Percentiles rank a stretch among this genome's conserved stretches.
Evolutionary conservation across 2,797 vertebrate species (phyloP).

Genomic region (Hafferia zeledoni): DNA sequence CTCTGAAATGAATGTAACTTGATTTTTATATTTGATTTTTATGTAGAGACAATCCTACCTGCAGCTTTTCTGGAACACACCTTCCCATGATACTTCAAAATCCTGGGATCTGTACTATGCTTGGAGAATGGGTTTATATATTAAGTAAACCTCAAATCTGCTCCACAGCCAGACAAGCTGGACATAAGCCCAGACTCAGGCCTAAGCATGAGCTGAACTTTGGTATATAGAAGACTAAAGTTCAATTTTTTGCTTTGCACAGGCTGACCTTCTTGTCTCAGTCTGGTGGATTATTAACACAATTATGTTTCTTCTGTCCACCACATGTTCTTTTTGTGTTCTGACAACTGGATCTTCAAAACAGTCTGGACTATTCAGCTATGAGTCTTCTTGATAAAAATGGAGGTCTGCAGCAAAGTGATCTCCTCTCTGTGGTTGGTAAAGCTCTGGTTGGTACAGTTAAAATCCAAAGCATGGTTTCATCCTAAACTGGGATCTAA

Average conservation of each 20-base stretch:
- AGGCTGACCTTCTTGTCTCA: neutral
- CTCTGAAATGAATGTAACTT: neutral
- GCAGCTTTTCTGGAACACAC: neutral
- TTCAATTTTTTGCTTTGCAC: neutral
- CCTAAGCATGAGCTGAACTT: neutral
- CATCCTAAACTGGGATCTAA: neutral
- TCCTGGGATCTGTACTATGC: neutral
- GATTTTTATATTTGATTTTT: neutral
- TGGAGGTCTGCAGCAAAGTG: neutral
- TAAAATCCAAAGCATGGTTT: neutral
- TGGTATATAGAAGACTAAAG: neutral
- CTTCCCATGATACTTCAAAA: neutral
- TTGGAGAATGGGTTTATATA: neutral
- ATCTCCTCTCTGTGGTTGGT: neutral
- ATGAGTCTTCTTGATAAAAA: neutral
- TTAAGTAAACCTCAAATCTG: neutral
- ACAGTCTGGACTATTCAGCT: neutral
- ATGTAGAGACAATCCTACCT: neutral
- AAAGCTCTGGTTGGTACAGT: neutral
- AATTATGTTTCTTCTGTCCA: neutral
- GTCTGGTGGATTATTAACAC: neutral
- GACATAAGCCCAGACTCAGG: neutral
- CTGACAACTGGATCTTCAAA: neutral
- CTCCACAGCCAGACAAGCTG: neutral
- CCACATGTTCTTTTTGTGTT: neutral